Evolutionary conservation across 2,797 vertebrate genomes (phyloP).

Genomic region (Liasis olivaceus): DNA sequence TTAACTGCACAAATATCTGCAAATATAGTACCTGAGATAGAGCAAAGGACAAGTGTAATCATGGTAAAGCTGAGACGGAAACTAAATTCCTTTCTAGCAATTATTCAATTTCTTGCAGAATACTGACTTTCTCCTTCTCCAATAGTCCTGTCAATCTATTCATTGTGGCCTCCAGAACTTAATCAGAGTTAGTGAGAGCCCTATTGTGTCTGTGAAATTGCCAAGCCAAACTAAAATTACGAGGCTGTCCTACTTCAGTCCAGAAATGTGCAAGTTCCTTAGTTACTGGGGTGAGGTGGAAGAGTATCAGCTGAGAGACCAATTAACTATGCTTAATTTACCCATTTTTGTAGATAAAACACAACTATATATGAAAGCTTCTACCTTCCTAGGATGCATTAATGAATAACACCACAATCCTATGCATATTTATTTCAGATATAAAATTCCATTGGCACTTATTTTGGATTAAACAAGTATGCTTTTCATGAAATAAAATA

Average conservation of each 20-base stretch:
- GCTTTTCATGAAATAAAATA: not conserved
- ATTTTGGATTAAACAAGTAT: not conserved
- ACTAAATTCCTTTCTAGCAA: not conserved
- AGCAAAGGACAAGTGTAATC: not conserved
- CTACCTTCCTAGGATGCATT: not conserved
- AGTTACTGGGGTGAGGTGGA: not conserved
- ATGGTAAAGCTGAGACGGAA: not conserved
- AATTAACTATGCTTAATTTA: not conserved
- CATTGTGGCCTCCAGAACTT: not conserved
- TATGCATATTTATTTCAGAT: not conserved
- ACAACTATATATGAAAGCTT: not conserved
- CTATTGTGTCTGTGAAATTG: not conserved
- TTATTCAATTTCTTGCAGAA: not conserved
- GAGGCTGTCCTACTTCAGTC: not conserved
- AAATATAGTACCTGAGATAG: not conserved
- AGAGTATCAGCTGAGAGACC: not conserved
- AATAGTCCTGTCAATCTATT: not conserved
- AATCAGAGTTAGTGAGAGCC: not conserved
- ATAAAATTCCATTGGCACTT: not conserved
- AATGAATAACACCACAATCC: constrained; percentile 17
- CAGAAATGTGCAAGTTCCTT: not conserved
- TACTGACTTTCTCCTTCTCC: not conserved
- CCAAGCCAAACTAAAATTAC: not conserved
- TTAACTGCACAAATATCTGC: not conserved
- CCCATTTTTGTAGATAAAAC: not conserved